Evolutionary conservation across 2,113 vertebrate species (phyloP), one percentile per base, ranked within the genome.

Genomic region (Plestiodon gilberti): DNA sequence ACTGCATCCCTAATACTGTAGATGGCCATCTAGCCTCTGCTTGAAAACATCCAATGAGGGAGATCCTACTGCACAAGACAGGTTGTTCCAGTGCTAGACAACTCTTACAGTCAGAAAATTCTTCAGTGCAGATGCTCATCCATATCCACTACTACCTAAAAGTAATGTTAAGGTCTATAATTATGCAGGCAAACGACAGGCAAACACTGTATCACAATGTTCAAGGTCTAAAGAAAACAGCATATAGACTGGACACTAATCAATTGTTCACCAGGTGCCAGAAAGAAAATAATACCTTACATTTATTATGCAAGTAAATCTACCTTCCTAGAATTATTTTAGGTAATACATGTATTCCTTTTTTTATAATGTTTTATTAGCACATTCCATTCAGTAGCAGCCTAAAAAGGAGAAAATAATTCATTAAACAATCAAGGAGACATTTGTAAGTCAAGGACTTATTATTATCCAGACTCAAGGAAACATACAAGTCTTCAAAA

Each of bases 351-450:
- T 90, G 88, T 65, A 78, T 86, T 90, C 0, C 22, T 85, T 89
- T 87, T 90, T 88, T 91, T 87, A 79, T 18, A 89, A 90, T 85
- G 93, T 90, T 89, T 88, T 93, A 92, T 92, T 93, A 92, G 35
- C 2, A 14, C 76, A 62, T 85, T 80, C 48, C 76, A 83, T 75
- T 88, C 61, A 62, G 28, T 43, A 33, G 82, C 81, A 87, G 38
- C 82, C 78, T 80, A 78, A 92, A 88, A 91, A 55, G 83, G 87
- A 92, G 90, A 92, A 93, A 94, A 93, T 92, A 93, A 86, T 91
- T 93, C 89, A 91, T 91, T 93, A 89, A 94, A 89, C 89, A 92
- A 90, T 88, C 89, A 92, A 90, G 52, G 91, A 92, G 76, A 77
- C 87, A 81, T 94, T 93, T 84, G 75, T 91, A 91, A 93, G 88